Percentiles rank a stretch among this genome's conserved stretches.
These are phyloP conservation scores for Trichogramma evanescens DNA, from an alignment of 2,888 invertebrate species.

Conservation along the genomic window DNA sequence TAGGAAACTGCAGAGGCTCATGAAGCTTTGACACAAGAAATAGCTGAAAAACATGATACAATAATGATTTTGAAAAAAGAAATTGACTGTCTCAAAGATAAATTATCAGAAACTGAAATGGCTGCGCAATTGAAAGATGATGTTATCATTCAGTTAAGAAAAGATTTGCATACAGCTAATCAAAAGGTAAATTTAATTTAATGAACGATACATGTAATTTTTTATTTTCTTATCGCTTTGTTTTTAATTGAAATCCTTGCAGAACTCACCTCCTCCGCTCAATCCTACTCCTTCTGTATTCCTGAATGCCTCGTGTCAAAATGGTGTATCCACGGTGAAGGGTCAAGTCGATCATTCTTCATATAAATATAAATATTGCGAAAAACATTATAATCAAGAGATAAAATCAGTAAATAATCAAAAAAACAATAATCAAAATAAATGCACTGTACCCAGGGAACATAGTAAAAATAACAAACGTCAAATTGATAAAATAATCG, in stretches of 20 bases:
- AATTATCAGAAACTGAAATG: constrained; percentile 50
- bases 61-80: constrained; percentile 51
- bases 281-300: constrained; percentile 1
- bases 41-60: constrained; percentile 55
- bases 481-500: constrained; percentile 26
- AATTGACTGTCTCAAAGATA: constrained; percentile 53
- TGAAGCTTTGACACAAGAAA: constrained; percentile 54
- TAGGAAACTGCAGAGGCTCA: constrained; percentile 51
- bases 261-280: too few species aligned
- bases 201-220: neutral
- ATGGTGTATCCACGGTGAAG: constrained; percentile 15
- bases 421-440: neutral
- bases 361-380: constrained; percentile 1
- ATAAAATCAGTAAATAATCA: neutral
- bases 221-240: too few species aligned
- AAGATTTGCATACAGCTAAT: neutral
- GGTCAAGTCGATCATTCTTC: constrained; percentile 6
- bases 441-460: constrained; percentile 3
- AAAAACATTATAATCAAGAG: constrained; percentile 12
- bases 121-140: constrained; percentile 40
- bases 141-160: constrained; percentile 10
- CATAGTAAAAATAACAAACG: constrained; percentile 14
- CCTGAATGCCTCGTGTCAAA: constrained; percentile 7
- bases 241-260: too few species aligned
- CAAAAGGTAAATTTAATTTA: constrained; percentile 6